A percentile compares a stretch with the other conserved stretches of the same genome.
Conservation (phyloP, 2,888 invertebrate species). For the Leptothorax acervorum region DNA sequence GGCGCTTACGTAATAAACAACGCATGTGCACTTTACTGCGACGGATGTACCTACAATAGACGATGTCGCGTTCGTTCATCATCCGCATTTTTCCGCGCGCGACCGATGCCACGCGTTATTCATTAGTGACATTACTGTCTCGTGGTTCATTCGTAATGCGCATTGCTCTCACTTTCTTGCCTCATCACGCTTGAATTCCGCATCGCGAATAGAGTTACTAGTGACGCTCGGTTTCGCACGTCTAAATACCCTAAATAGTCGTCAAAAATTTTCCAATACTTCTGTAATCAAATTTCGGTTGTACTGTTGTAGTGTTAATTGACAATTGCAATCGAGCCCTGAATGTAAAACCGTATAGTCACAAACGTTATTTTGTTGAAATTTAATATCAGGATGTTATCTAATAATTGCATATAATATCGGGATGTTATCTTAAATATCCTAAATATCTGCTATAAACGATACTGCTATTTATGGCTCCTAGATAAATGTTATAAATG, state of each 20-base stretch:
- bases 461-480: background rate
- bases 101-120: constrained; percentile 31
- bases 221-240: background rate
- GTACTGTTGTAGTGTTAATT: too few relatives aligned
- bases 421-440: background rate
- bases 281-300: too few relatives aligned
- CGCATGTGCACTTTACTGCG: constrained; percentile 50
- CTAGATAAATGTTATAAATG: too few relatives aligned
- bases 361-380: too few relatives aligned
- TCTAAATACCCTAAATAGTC: background rate
- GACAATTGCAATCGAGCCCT: background rate
- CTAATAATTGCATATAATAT: background rate
- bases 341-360: background rate
- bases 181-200: constrained; percentile 29
- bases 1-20: constrained; percentile 69
- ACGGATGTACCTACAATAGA: constrained; percentile 60
- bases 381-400: too few relatives aligned
- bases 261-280: background rate
- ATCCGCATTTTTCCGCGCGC: constrained; percentile 28
- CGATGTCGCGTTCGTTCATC: constrained; percentile 53
- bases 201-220: background rate
- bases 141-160: constrained; percentile 19
- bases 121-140: constrained; percentile 32
- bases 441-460: background rate
- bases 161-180: constrained; percentile 42